Conservation (phyloP, 2,797 vertebrate genomes). For the Catostomus latipinnis region DNA sequence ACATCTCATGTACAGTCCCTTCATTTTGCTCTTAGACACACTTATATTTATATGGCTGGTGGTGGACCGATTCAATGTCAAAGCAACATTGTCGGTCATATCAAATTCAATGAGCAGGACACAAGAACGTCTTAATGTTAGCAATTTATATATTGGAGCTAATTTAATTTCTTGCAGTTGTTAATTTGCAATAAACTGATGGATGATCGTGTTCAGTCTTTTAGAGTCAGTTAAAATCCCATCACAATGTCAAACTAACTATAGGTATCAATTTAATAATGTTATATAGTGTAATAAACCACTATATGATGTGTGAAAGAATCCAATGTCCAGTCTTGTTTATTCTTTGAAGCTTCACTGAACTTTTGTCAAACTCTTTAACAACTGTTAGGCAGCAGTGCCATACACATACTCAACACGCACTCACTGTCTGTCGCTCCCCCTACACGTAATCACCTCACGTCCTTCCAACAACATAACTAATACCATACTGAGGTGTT, state of each 20-base stretch:
- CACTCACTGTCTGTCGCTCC: no score
- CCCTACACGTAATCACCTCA: no score
- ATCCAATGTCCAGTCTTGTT: no score
- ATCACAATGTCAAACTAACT: constrained; percentile 13
- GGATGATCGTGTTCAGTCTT: background rate
- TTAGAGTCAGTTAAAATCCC: background rate
- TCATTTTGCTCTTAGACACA: constrained; percentile 4
- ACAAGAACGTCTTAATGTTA: background rate
- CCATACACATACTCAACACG: no score
- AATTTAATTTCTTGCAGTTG: constrained; percentile 26
- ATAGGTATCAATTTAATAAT: background rate
- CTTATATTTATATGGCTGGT: constrained; percentile 30
- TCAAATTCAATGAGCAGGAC: background rate
- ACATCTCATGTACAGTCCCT: constrained; percentile 40
- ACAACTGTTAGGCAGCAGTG: no score
- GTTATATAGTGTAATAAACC: no score
- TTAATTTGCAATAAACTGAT: constrained; percentile 36
- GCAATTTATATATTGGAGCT: background rate
- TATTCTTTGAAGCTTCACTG: no score
- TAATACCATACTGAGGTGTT: no score
- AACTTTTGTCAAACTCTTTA: no score
- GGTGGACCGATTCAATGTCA: background rate
- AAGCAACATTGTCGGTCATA: background rate
- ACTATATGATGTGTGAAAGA: no score
- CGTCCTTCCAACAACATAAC: no score